phyloP scores from a whole-genome alignment of 2,888 invertebrate genomes.

The Oegoconia quadripuncta region DNA sequence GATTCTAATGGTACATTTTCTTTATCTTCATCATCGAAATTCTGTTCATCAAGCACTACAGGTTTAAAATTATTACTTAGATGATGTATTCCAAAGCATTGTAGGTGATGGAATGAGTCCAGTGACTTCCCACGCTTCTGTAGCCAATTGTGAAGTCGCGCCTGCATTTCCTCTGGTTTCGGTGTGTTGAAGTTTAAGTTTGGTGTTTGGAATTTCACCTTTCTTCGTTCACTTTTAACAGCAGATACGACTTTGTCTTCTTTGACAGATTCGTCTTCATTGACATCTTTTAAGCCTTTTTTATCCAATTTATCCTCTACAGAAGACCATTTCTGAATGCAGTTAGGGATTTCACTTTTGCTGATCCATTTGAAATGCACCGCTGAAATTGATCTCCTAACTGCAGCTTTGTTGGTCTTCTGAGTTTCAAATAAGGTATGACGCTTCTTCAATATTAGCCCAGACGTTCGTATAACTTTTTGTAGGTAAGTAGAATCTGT shows the following conservation, averaged over 20 bases:
- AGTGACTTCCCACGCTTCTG: constrained; percentile 69
- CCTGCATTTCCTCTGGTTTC: constrained; percentile 55
- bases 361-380: constrained; percentile 65
- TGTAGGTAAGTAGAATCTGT: constrained; percentile 47
- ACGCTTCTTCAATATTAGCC: constrained; percentile 41
- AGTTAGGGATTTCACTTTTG: constrained; percentile 51
- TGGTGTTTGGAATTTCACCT: constrained; percentile 62
- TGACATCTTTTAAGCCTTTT: constrained; percentile 40
- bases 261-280: constrained; percentile 47
- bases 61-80: constrained; percentile 30
- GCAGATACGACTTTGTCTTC: constrained; percentile 52
- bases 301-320: constrained; percentile 59
- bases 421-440: constrained; percentile 42
- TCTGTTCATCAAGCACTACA: constrained; percentile 24
- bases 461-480: constrained; percentile 42
- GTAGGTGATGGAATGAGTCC: constrained; percentile 70
- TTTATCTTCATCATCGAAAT: constrained; percentile 68
- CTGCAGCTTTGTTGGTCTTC: constrained; percentile 26
- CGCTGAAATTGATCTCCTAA: constrained; percentile 67
- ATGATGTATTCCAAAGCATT: constrained; percentile 72
- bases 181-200: constrained; percentile 54
- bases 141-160: constrained; percentile 71
- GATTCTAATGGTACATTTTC: constrained; percentile 68
- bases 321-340: constrained; percentile 64
- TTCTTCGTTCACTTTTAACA: constrained; percentile 63